Percentiles rank a stretch among this genome's conserved stretches.
Conservation (phyloP, 2,113 vertebrate species). For the Bujurquina vittata region DNA sequence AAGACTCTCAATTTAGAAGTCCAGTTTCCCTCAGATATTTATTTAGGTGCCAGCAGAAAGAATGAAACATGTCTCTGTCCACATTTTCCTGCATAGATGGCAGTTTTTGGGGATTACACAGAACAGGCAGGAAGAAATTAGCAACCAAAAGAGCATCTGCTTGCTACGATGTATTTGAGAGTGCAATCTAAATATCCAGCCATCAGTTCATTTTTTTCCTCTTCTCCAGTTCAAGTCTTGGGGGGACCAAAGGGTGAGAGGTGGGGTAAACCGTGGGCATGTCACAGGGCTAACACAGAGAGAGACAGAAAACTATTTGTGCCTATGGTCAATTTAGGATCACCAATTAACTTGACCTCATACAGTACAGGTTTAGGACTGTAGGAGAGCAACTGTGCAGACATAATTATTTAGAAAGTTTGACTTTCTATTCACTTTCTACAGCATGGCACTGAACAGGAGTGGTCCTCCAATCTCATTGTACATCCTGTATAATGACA, state of each 20-base stretch:
- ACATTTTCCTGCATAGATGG: background rate
- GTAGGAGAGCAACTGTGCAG: no score
- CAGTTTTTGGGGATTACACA: background rate
- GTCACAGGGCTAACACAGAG: background rate
- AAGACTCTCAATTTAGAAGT: background rate
- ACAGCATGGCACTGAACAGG: no score
- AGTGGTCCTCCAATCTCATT: no score
- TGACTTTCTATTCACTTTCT: no score
- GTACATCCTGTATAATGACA: no score
- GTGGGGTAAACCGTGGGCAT: background rate
- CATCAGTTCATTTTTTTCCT: background rate
- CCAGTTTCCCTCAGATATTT: background rate
- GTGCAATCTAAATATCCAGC: background rate
- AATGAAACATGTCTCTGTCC: background rate
- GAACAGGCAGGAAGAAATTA: background rate
- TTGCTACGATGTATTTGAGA: background rate
- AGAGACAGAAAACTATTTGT: background rate
- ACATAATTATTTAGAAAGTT: background rate
- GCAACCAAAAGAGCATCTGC: background rate
- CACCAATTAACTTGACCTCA: no score
- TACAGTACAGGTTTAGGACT: no score
- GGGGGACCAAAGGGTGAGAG: rapidly evolving
- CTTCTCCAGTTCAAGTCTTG: background rate
- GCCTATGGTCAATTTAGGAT: no score
- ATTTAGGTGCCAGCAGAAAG: background rate